Conservation (phyloP, 2,888 invertebrate genomes). For the Troides helena region DNA sequence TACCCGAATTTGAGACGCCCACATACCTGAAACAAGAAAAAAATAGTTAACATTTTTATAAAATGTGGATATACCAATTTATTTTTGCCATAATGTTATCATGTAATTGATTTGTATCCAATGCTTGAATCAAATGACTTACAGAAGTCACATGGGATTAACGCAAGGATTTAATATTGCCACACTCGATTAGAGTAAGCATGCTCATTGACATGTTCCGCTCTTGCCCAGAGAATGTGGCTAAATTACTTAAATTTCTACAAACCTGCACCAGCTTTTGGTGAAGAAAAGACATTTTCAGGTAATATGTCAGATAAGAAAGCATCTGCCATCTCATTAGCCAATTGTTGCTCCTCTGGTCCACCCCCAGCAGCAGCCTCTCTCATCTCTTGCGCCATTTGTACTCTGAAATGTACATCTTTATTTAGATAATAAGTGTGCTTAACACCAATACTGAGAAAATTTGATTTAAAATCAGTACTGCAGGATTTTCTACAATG, state of each 20-base stretch:
- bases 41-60: not conserved
- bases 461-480: constrained; percentile 51
- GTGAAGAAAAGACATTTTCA: constrained; percentile 96
- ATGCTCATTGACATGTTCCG: constrained; percentile 54
- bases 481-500: constrained; percentile 72
- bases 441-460: not conserved
- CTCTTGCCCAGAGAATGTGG: constrained; percentile 80
- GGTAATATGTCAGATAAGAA: constrained; percentile 96
- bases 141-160: constrained; percentile 74
- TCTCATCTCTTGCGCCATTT: constrained; percentile 99
- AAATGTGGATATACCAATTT: not conserved
- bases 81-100: not conserved
- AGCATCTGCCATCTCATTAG: constrained; percentile 98
- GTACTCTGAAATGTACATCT: constrained; percentile 79
- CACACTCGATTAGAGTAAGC: constrained; percentile 76
- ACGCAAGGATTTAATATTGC: constrained; percentile 70
- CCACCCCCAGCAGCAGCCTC: constrained; percentile 91
- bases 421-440: not conserved
- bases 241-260: constrained; percentile 33
- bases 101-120: constrained; percentile 53
- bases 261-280: constrained; percentile 91
- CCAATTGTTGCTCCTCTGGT: constrained; percentile 96
- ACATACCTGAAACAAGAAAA: constrained; percentile 84
- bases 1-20: constrained; percentile 95
- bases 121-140: constrained; percentile 75